Percentiles rank a stretch among this genome's conserved stretches.
These are phyloP conservation scores for Drosophila borealis DNA, from an alignment of 2,888 invertebrate genomes.

Conservation along the genomic window DNA sequence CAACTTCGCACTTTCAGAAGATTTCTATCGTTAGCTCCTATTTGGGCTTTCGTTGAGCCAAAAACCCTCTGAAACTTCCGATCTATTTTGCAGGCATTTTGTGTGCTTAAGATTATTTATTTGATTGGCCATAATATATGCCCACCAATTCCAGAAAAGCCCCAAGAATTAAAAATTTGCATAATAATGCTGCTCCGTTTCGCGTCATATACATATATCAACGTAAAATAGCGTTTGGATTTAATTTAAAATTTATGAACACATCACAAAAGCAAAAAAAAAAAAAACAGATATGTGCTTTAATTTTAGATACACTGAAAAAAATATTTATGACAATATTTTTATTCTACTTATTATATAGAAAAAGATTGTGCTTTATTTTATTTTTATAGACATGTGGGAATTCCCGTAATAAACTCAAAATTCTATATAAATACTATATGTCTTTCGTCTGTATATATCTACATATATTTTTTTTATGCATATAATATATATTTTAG, in stretches of 20 bases:
- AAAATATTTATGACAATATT: background rate
- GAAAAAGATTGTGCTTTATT: background rate
- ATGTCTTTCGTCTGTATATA: no score
- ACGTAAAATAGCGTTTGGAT: background rate
- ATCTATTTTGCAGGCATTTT: background rate
- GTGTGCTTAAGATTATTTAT: background rate
- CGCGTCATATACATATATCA: slow-evolving; percentile 52
- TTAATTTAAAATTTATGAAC: slow-evolving; percentile 1
- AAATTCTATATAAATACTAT: no score
- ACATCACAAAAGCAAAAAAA: background rate
- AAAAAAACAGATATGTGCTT: background rate
- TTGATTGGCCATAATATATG: slow-evolving; percentile 12
- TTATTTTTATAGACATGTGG: no score
- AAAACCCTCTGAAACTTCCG: background rate
- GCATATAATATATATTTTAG: no score
- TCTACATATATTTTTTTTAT: no score
- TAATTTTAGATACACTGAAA: background rate
- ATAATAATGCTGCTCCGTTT: slow-evolving; percentile 44
- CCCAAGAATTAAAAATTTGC: slow-evolving; percentile 44
- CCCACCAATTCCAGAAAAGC: slow-evolving; percentile 29
- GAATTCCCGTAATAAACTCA: no score
- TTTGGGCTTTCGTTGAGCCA: background rate
- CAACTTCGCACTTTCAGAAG: background rate
- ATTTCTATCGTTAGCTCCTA: background rate
- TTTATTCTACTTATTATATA: background rate